Evolutionary conservation across 2,113 vertebrate species (phyloP).

Genomic region (Cyanoramphus novaezelandiae): DNA sequence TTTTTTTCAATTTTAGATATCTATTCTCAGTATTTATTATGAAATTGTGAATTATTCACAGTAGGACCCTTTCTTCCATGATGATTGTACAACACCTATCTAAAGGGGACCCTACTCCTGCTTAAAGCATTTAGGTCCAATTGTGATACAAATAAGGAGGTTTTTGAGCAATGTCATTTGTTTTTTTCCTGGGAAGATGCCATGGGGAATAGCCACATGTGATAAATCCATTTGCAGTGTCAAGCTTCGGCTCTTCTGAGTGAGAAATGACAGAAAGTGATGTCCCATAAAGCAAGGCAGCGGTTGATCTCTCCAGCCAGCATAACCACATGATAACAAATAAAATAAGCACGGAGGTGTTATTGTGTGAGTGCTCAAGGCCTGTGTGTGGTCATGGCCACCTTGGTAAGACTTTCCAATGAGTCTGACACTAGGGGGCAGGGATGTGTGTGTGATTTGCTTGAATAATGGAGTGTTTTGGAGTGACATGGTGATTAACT

Average conservation of each 20-base stretch:
- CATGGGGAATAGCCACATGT: not conserved
- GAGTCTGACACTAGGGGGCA: not conserved
- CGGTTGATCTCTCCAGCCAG: not conserved
- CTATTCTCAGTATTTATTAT: not conserved
- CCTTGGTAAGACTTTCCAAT: constrained; percentile 26
- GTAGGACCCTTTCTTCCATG: not conserved
- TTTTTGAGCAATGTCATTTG: accelerated
- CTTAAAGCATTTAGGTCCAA: not conserved
- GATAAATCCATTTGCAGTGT: not conserved
- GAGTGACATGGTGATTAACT: not conserved
- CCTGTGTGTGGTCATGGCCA: not conserved
- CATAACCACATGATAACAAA: not conserved
- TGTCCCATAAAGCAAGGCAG: not conserved
- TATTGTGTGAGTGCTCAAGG: not conserved
- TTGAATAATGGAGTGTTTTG: not conserved
- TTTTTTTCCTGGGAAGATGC: not conserved
- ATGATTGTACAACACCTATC: not conserved
- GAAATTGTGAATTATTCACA: not conserved
- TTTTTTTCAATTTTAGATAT: not conserved
- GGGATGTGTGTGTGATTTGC: not conserved
- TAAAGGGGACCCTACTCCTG: not conserved
- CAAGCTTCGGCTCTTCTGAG: not conserved
- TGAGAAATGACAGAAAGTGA: not conserved
- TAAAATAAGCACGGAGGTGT: not conserved
- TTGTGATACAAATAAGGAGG: not conserved